Conservation (phyloP, 2,797 vertebrate species). For the Meda fulgida region DNA sequence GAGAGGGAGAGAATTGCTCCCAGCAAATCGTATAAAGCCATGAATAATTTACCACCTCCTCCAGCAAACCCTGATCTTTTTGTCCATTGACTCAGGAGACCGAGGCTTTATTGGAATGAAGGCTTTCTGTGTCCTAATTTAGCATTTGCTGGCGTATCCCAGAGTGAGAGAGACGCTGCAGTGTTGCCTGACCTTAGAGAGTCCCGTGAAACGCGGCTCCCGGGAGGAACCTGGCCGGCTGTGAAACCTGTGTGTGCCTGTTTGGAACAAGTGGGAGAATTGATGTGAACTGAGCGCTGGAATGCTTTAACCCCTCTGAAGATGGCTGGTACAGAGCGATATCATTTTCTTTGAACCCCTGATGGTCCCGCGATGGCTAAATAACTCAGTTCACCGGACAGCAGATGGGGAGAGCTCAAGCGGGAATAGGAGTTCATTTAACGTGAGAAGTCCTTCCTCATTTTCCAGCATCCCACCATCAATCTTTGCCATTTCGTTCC, state of each 20-base stretch:
- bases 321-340: conserved; percentile 51
- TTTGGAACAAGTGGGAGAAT: conserved; percentile 46
- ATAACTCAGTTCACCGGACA: conserved; percentile 43
- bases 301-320: conserved; percentile 56
- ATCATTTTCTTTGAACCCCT: conserved; percentile 44
- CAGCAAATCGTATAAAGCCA: conserved; percentile 68
- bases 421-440: conserved; percentile 28
- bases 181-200: conserved; percentile 59
- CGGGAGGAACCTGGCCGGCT: conserved; percentile 54
- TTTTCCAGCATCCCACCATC: conserved; percentile 7
- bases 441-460: not conserved
- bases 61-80: conserved; percentile 69
- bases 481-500: not conserved
- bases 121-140: conserved; percentile 70
- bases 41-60: conserved; percentile 77
- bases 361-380: conserved; percentile 26
- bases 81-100: conserved; percentile 67
- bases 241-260: conserved; percentile 46
- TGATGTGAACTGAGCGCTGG: not conserved
- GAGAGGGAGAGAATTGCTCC: conserved; percentile 48
- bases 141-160: conserved; percentile 66
- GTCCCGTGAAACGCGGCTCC: conserved; percentile 61
- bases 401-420: conserved; percentile 10
- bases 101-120: conserved; percentile 62
- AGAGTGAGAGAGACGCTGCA: conserved; percentile 36